Evolutionary conservation across 2,888 invertebrate genomes (phyloP), one percentile per base, ranked within the genome.

Genomic region (Bedellia somnulentella): DNA sequence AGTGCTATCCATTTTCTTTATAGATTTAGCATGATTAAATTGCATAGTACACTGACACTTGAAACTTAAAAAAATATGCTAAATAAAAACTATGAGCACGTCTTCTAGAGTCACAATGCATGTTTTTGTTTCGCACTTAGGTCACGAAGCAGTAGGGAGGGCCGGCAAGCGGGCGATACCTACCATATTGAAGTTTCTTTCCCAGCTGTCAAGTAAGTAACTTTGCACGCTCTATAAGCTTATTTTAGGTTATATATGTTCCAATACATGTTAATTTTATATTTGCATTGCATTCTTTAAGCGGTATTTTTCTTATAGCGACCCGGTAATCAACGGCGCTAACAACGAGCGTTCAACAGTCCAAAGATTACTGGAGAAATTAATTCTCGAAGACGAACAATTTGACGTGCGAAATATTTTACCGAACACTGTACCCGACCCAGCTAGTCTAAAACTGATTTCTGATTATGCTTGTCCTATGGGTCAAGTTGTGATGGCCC

Each of bases 341-440:
- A 88, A 88, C 30, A 93, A 93, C 50, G 92, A 93, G 59, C 80
- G 93, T 35, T 86, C 93, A 2, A 85, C 83, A 31, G 92, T 93
- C 0, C 85, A 93, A 54, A 79, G 84, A 33, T 78, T 96, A 35
- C 73, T 97, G 44, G 91, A 96, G 64, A 89, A 88, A 58, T 79
- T 95, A 1, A 94, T 96, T 41, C 80, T 95, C 37, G 93, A 95
- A 71, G 90, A 93, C 59, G 93, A 93, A 67, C 92, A 93, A 59
- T 93, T 95, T 55, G 93, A 93, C 49, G 94, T 95, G 3, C 83
- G 89, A 47, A 93, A 90, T 50, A 93, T 93, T 47, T 70, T 95
- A 30, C 96, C 96, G 10, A 96, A 95, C 52, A 96, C 95, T 0
- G 87, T 93, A 0, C 93, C 95, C 0, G 95, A 96, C 64, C 91